phyloP scores from a whole-genome alignment of 2,888 invertebrate species.

The Pristionchus exspectatus region DNA sequence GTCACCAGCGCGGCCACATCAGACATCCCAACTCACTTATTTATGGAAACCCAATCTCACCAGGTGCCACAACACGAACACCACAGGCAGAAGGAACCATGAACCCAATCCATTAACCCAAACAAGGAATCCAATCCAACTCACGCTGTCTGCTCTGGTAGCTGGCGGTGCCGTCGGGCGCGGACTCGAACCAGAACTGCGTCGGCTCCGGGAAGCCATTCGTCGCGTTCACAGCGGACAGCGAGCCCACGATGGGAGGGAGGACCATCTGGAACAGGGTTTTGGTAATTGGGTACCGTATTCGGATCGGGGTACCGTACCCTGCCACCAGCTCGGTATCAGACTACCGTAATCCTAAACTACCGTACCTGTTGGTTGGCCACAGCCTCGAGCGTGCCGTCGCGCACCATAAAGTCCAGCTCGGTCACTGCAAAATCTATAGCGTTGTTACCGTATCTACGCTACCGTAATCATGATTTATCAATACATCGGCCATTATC shows the following conservation, averaged over 20 bases:
- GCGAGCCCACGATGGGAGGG: slow-evolving; percentile 7
- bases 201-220: slow-evolving; percentile 46
- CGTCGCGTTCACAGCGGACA: slow-evolving; percentile 35
- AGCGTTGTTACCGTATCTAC: neutral
- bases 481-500: neutral
- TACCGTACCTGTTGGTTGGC: slow-evolving; percentile 30
- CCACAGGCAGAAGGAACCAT: too few species aligned
- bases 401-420: slow-evolving; percentile 52
- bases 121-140: neutral
- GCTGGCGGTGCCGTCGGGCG: slow-evolving; percentile 13
- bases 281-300: neutral
- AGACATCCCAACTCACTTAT: too few species aligned
- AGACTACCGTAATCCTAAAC: neutral
- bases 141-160: slow-evolving; percentile 52
- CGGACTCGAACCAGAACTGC: slow-evolving; percentile 53
- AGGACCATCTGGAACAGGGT: slow-evolving; percentile 18
- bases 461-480: neutral
- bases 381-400: slow-evolving; percentile 3
- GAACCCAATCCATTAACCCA: neutral
- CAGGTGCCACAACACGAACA: neutral
- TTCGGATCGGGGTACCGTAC: neutral
- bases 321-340: neutral
- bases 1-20: too few species aligned
- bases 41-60: neutral
- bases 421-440: slow-evolving; percentile 50